Evolutionary conservation across 2,113 vertebrate genomes (phyloP).

Genomic region (Azemiops feae): DNA sequence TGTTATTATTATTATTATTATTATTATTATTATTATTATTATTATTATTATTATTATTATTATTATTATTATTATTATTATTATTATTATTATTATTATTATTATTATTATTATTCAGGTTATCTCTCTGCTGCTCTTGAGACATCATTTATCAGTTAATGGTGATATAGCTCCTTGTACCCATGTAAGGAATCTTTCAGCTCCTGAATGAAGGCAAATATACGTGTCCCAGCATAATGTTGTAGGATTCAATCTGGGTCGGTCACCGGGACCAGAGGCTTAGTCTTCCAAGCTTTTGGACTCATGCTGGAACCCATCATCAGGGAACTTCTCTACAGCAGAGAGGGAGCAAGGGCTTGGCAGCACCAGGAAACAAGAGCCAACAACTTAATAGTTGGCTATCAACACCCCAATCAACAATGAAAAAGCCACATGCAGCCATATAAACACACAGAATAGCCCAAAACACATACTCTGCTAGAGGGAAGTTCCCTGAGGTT

Average conservation of each 20-base stretch:
- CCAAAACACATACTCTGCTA: too few relatives aligned
- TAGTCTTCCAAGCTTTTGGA: neutral
- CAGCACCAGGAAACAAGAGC: neutral
- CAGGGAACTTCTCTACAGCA: neutral
- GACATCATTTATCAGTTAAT: neutral
- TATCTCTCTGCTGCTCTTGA: slow-evolving; percentile 7
- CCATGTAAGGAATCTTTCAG: neutral
- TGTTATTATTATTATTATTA: too few relatives aligned
- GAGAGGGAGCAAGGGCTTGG: neutral
- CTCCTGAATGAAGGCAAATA: neutral
- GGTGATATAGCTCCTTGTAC: neutral
- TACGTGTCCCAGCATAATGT: neutral
- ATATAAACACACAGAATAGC: neutral
- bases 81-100: too few relatives aligned
- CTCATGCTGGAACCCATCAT: neutral
- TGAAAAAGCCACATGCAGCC: neutral
- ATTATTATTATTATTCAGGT: neutral
- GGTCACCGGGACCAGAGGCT: neutral
- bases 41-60: too few relatives aligned
- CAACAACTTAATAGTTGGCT: neutral
- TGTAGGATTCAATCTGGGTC: neutral
- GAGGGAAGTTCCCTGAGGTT: too few relatives aligned
- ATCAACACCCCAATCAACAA: neutral
- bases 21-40: too few relatives aligned
- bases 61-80: too few relatives aligned